Evolutionary conservation across 2,888 invertebrate species (phyloP), one percentile per base, ranked within the genome.

Genomic region (Microchrysa polita): DNA sequence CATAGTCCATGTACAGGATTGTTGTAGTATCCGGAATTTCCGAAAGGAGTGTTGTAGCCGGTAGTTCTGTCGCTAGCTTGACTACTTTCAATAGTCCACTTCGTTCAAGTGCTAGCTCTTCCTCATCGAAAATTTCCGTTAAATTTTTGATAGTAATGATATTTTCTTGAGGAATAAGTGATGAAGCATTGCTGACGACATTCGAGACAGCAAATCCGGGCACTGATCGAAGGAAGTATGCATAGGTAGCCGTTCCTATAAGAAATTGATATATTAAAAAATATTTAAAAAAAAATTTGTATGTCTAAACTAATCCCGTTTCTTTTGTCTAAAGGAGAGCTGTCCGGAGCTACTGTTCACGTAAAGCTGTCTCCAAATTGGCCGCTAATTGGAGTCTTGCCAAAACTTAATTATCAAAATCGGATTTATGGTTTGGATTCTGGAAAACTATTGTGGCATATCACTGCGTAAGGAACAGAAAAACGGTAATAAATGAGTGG

Each of bases 201-300:
- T 84, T 85, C 73, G 81, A 81, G 1, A 84, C 80, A 1, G 83
- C 81, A 77, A 82, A 83, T 7, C 84, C 84, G 2, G 84, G 84
- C n/a, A 85, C 82, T 42, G 81, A 79, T 69, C 81, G 83, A 1
- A 85, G 73, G 61, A 82, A 85, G 71, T 83, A 81, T 0, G 85
- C 84, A 77, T 85, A 85, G 1, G 83, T 83, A 12, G 83, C 85
- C 0, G 84, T 74, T 1, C 75, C 77, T 76, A 10, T 55, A 42
- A 18, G 34, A 69, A 40, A 74, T 61, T 48, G 4, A 34, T 34
- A 7, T 34, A 34, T 34, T 34, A 7, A 34, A 7, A 34, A 34
- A 34, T n/a, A n/a, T n/a, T n/a, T n/a, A 34, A 34, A 34, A 34
- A 7, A 34, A 34, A 34, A 34, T 7, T 7, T 34, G 2, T 2